Evolutionary conservation across 2,888 invertebrate genomes (phyloP).

Genomic region (Brassicogethes aeneus): DNA sequence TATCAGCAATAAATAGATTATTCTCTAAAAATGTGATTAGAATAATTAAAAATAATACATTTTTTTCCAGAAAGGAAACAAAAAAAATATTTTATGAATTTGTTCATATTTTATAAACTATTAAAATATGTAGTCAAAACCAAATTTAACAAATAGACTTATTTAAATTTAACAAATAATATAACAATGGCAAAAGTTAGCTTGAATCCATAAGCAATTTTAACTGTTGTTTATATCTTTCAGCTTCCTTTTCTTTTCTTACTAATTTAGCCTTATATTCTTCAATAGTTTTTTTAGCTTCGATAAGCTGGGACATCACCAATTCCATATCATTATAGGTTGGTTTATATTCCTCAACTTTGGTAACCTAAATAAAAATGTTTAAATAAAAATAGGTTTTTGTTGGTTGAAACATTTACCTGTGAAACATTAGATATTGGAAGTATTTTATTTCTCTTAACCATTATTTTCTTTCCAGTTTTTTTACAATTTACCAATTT

Average conservation of each 20-base stretch:
- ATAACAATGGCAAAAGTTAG: too few relatives aligned
- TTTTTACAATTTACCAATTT: constrained; percentile 25
- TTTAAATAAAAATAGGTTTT: too few relatives aligned
- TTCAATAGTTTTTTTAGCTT: constrained; percentile 33
- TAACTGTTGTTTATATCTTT: constrained; percentile 34
- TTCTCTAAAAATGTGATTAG: too few relatives aligned
- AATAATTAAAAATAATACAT: too few relatives aligned
- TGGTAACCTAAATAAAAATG: constrained; percentile 7
- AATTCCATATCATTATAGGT: constrained; percentile 24
- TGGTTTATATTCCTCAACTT: constrained; percentile 7
- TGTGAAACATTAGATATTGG: constrained; percentile 22
- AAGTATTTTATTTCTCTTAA: constrained; percentile 35
- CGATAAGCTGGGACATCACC: constrained; percentile 31
- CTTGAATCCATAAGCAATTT: constrained; percentile 28
- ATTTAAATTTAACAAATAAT: too few relatives aligned
- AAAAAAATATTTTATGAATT: too few relatives aligned
- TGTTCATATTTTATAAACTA: too few relatives aligned
- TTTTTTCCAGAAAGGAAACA: too few relatives aligned
- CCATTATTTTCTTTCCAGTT: constrained; percentile 30
- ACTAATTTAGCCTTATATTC: constrained; percentile 34
- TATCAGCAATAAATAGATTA: too few relatives aligned
- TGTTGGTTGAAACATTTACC: not conserved
- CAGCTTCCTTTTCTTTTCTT: constrained; percentile 34
- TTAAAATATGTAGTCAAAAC: too few relatives aligned
- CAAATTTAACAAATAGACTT: too few relatives aligned